Conservation (phyloP, 2,888 invertebrate genomes). For the Melinaea menophilus region DNA sequence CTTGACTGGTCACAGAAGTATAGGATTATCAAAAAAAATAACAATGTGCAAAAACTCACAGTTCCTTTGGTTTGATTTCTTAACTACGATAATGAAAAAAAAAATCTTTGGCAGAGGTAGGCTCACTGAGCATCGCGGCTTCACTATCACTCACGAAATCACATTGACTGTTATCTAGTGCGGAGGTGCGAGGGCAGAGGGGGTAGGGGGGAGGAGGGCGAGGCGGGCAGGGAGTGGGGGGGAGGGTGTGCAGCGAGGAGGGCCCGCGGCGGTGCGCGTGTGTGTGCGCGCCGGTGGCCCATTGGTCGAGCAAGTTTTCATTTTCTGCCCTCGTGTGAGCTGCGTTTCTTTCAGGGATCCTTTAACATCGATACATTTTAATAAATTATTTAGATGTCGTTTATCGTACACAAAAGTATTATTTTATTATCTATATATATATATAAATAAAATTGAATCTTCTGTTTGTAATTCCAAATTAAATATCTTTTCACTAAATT, state of each 20-base stretch:
- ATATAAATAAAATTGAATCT: no score
- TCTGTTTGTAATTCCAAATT: no score
- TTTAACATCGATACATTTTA: not conserved
- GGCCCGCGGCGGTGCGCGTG: constrained; percentile 18
- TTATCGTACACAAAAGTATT: no score
- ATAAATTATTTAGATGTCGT: no score
- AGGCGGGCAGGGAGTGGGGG: constrained; percentile 33
- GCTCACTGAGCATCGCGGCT: constrained; percentile 27
- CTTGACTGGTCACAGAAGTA: no score
- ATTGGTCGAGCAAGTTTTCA: constrained; percentile 35
- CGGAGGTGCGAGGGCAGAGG: constrained; percentile 21
- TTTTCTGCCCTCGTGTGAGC: constrained; percentile 30
- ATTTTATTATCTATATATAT: no score
- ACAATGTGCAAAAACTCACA: no score
- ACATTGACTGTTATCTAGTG: constrained; percentile 35
- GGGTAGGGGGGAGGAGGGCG: constrained; percentile 28
- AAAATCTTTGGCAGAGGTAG: constrained; percentile 13
- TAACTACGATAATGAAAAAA: not conserved
- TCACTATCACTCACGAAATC: constrained; percentile 41
- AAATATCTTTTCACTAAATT: no score
- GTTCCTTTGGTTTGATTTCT: not conserved
- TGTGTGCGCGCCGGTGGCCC: constrained; percentile 32
- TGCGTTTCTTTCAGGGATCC: constrained; percentile 26
- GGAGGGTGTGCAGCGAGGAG: constrained; percentile 9
- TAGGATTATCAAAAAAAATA: no score